Percentiles rank a stretch among this genome's conserved stretches.
Conservation (phyloP, 1,140 invertebrate genomes). For the Acromyrmex heyeri region DNA sequence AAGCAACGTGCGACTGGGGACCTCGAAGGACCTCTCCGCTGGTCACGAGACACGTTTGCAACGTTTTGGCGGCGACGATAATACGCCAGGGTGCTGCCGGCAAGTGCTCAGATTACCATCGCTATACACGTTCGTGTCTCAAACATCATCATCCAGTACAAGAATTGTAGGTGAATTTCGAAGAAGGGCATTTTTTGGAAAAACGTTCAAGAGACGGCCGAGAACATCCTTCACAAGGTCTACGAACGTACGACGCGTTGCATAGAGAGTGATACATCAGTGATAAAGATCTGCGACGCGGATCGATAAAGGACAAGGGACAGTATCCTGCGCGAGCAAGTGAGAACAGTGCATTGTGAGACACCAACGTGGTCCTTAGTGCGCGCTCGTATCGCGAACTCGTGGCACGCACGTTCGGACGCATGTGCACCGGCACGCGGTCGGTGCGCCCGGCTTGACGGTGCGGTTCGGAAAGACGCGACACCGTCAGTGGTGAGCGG, state of each 20-base stretch:
- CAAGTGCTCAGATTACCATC: conserved; percentile 68
- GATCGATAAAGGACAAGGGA: not conserved
- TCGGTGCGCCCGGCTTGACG: conserved; percentile 61
- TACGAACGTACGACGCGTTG: not conserved
- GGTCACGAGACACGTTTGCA: conserved; percentile 71
- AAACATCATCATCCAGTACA: conserved; percentile 36
- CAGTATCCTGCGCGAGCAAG: not conserved
- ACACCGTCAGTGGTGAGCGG: conserved; percentile 43
- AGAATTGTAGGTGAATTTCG: conserved; percentile 55
- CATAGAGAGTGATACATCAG: conserved; percentile 52
- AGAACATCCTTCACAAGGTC: not conserved
- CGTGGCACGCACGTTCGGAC: conserved; percentile 42
- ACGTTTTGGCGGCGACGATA: conserved; percentile 70
- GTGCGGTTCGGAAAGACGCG: conserved; percentile 52
- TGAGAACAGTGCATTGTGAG: conserved; percentile 62
- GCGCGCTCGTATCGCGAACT: conserved; percentile 54
- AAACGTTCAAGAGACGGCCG: conserved; percentile 12
- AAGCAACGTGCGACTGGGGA: conserved; percentile 86
- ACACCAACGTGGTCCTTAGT: conserved; percentile 32
- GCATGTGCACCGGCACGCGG: conserved; percentile 71
- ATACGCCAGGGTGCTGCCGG: conserved; percentile 55
- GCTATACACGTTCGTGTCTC: conserved; percentile 43
- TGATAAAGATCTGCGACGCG: conserved; percentile 47
- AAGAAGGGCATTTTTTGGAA: conserved; percentile 44
- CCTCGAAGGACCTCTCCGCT: conserved; percentile 78